Evolutionary conservation across 2,888 invertebrate species (phyloP).

Genomic region (Magallana nippona): DNA sequence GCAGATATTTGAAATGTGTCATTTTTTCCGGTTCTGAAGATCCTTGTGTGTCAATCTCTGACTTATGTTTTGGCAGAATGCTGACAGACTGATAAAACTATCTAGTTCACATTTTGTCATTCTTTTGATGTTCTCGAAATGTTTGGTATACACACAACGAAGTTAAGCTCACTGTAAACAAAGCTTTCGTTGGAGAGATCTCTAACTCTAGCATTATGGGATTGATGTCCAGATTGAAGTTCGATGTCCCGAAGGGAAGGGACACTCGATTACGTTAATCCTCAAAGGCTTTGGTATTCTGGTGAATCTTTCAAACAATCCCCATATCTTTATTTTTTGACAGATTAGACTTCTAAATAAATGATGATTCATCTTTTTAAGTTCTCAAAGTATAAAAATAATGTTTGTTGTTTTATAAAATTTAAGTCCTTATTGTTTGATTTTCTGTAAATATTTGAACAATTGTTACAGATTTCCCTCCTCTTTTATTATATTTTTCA

Average conservation of each 20-base stretch:
- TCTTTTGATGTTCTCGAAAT: constrained; percentile 1
- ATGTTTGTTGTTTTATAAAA: too few relatives aligned
- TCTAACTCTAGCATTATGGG: neutral
- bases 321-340: too few relatives aligned
- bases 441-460: too few relatives aligned
- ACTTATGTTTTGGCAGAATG: neutral
- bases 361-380: too few relatives aligned
- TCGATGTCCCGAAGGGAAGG: too few relatives aligned
- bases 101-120: constrained; percentile 1
- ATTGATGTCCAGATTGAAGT: neutral
- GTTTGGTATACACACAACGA: constrained; percentile 13
- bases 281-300: too few relatives aligned
- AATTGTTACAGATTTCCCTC: too few relatives aligned
- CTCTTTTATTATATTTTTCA: too few relatives aligned
- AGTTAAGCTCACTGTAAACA: constrained; percentile 24
- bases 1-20: neutral
- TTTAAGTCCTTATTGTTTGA: too few relatives aligned
- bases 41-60: neutral
- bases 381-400: too few relatives aligned
- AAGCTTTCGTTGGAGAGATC: neutral
- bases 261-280: neutral
- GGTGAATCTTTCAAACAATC: too few relatives aligned
- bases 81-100: constrained; percentile 22
- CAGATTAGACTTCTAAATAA: too few relatives aligned
- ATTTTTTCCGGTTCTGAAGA: neutral